Conservation (phyloP, 2,888 invertebrate species). For the Scelioninae gen. 1 region DNA sequence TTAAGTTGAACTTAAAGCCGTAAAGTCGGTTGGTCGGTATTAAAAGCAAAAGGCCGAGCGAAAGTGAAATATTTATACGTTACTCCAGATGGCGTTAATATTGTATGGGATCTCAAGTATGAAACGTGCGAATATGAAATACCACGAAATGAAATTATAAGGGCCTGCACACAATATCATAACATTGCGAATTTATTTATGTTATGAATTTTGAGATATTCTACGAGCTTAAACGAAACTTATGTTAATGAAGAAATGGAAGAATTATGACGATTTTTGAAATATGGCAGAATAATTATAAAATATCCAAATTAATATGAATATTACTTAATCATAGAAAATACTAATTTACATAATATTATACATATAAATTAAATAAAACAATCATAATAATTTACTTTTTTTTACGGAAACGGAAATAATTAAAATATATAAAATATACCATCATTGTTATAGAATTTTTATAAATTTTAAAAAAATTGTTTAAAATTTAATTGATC, state of each 20-base stretch:
- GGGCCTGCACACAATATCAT: conserved; percentile 30
- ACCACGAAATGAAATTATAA: conserved; percentile 62
- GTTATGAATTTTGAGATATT: conserved; percentile 34
- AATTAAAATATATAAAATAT: too few species aligned
- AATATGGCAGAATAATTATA: background rate
- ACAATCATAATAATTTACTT: too few species aligned
- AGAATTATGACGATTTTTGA: conserved; percentile 3
- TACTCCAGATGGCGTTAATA: conserved; percentile 77
- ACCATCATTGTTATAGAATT: too few species aligned
- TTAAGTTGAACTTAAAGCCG: conserved; percentile 38
- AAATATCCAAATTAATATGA: too few species aligned
- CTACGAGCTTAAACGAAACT: background rate
- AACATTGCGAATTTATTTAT: conserved; percentile 49
- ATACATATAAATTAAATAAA: too few species aligned
- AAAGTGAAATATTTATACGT: conserved; percentile 79
- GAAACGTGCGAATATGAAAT: conserved; percentile 64
- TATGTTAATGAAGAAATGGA: conserved; percentile 23
- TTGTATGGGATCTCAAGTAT: conserved; percentile 72
- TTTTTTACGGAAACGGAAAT: too few species aligned
- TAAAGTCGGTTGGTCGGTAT: conserved; percentile 48
- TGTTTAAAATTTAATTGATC: too few species aligned
- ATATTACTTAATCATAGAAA: too few species aligned
- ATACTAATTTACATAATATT: too few species aligned
- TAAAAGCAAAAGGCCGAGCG: conserved; percentile 72
- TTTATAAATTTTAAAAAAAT: too few species aligned